Base-by-base conservation (phyloP, 2,113 vertebrate genomes). In the Ceratotherium simum region DNA sequence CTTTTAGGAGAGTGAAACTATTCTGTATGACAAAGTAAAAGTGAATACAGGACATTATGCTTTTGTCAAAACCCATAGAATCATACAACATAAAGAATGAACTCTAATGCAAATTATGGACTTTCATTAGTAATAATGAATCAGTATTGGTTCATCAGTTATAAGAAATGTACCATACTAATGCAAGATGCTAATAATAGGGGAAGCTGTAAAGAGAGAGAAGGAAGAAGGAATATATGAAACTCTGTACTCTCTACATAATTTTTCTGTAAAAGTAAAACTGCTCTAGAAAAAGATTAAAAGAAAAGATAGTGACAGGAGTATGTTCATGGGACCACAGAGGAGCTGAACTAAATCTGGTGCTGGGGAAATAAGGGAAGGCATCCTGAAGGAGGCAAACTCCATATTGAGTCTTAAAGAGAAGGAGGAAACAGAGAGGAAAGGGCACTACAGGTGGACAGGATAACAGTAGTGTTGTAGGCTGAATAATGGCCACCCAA, bases 1-100 rank as follows among this genome's bases (percentile, higher is more conserved):
- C 11, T 64, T 93, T 62, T 69, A 36, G 31, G 20, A 89, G 29
- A 65, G 42, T 6, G 20, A 88, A 60, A 84, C 29, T 79, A 33
- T 31, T 81, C 42, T 78, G 60, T n/a, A 13, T 17, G n/a, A 21
- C 31, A 56, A 86, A 33, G 33, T 51, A 54, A 67, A 39, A 20
- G 39, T 31, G 8, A 70, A 70, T n/a, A 33, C 7, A 64, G 69
- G 27, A 48, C 20, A 81, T 48, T 21, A 4, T 85, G 3, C 9
- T 54, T 79, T 81, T 87, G 51, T 76, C 51, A 96, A 81, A 92
- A 70, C 46, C 21, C 42, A 33, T 27, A 70, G 42, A 96, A 69
- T 25, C 42, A 17, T 48, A 23, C 14, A 39, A 70, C 13, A 69
- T 42, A 54, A 33, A 65, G 56, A 78, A 11, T 76, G 23, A 89